These are phyloP conservation scores for Dusona sp. DNA, from an alignment of 2,888 invertebrate genomes.

Conservation along the genomic window DNA sequence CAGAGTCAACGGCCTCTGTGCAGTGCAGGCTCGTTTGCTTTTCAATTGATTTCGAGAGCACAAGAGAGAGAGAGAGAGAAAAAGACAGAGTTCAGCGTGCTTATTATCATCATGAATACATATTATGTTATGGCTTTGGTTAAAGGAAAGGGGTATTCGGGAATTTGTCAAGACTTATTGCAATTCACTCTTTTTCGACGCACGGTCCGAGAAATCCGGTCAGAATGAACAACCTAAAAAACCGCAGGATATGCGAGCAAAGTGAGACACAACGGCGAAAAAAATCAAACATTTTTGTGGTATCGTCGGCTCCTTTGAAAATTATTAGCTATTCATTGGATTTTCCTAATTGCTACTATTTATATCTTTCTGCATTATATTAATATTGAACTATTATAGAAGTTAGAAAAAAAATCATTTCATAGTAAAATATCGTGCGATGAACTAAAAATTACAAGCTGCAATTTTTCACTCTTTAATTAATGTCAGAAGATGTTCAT, in stretches of 20 bases:
- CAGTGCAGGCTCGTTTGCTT: constrained; percentile 46
- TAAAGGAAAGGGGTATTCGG: background rate
- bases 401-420: no score
- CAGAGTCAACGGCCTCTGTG: constrained; percentile 42
- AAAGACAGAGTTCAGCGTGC: background rate
- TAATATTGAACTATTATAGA: no score
- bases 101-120: constrained; percentile 17
- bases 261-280: no score
- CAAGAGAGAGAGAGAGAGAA: background rate
- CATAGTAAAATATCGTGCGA: no score
- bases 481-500: no score
- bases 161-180: background rate
- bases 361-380: no score
- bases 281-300: background rate
- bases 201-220: background rate
- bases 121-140: background rate
- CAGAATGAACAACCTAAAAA: background rate
- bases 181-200: background rate
- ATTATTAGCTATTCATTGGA: no score
- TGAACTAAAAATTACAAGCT: no score
- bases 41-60: background rate
- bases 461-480: no score
- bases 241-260: background rate
- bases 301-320: no score
- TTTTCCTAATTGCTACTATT: no score